These are phyloP conservation scores for Bimastos eiseni DNA, from an alignment of 2,888 invertebrate genomes.

Conservation along the genomic window DNA sequence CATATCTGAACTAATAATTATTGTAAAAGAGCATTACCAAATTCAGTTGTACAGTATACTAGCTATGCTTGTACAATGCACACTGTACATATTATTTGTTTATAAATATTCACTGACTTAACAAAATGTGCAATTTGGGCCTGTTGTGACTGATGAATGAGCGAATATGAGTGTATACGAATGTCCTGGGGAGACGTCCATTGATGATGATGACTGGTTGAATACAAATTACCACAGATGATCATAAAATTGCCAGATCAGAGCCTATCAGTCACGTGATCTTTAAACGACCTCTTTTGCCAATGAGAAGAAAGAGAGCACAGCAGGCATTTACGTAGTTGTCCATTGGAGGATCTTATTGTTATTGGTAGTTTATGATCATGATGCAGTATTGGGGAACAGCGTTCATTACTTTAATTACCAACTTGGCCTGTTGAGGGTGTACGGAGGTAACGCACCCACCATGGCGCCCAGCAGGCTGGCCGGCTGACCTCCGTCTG, in stretches of 20 bases:
- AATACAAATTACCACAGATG: not conserved
- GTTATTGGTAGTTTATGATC: not conserved
- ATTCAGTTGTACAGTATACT: not conserved
- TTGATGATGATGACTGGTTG: not conserved
- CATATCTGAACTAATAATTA: too few species aligned
- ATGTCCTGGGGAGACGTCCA: not conserved
- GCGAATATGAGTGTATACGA: not conserved
- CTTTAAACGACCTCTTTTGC: not conserved
- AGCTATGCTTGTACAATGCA: too few species aligned
- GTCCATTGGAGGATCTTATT: not conserved
- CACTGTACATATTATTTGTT: too few species aligned
- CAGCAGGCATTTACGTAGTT: not conserved
- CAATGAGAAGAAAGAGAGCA: not conserved
- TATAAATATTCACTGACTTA: not conserved
- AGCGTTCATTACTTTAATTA: not conserved
- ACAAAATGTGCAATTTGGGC: not conserved
- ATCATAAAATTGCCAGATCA: not conserved
- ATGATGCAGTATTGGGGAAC: not conserved
- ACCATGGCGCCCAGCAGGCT: not conserved
- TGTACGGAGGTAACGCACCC: not conserved
- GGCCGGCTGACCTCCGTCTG: not conserved
- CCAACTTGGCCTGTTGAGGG: not conserved
- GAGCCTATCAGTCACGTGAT: not conserved
- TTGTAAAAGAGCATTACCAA: too few species aligned
- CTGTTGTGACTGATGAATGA: not conserved